Evolutionary conservation across 2,113 vertebrate species (phyloP), one percentile per base, ranked within the genome.

Genomic region (Sturnus vulgaris): DNA sequence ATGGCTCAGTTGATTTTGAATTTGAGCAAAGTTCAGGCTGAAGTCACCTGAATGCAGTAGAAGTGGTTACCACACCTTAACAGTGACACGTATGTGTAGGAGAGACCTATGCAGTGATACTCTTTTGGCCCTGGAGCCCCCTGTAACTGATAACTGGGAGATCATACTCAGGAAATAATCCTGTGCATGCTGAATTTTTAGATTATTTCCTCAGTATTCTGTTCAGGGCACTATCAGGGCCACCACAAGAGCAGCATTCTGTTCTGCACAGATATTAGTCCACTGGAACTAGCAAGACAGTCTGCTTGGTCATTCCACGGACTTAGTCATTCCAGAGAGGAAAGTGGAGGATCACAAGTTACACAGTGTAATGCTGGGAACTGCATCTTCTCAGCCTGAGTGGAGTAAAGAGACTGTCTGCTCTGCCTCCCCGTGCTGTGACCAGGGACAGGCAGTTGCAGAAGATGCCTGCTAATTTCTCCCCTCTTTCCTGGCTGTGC

Each of bases 361-460:
- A 14, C 35, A 55, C 7, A 73, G 50, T 3, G 0, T 27, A 53
- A 46, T 6, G 21, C 44, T 52, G 65, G 47, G 75, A 75, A 49
- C 33, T 3, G 5, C 47, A 63, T 60, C 16, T 27, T 56, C 28
- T 28, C 47, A 60, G 40, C 46, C 53, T 2, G 2, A 46, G n/a
- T 2, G 12, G 9, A 35, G 44, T 3, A n/a, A 20, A 31, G 55
- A 22, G 11, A 40, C n/a, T 30, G 6, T 6, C 27, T 30, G 35
- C 49, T 63, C 55, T 50, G 53, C 59, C 33, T 59, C 53, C 83
- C 50, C 1, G 0, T 0, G 6, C 37, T 18, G 33, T 2, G 3
- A 55, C 18, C 18, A 37, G 59, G 42, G 31, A 44, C 40, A 33
- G 44, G 4, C 84, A 44, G 28, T 0, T 47, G 59, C 50, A 70